Evolutionary conservation across 1,140 invertebrate species (phyloP).

Genomic region (Reticulitermes speratus): DNA sequence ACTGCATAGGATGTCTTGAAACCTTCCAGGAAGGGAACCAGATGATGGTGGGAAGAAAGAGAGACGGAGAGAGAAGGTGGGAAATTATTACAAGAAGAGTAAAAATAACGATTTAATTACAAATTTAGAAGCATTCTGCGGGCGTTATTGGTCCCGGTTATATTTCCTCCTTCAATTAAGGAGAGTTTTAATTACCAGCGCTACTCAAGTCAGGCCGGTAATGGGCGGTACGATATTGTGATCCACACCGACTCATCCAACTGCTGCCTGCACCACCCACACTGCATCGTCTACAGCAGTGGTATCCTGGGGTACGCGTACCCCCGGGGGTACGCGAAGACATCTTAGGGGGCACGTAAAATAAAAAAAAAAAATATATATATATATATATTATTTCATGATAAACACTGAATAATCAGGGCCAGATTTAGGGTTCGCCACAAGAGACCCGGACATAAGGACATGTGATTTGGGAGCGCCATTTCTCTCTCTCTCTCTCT

Average conservation of each 20-base stretch:
- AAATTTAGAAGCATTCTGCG: constrained; percentile 26
- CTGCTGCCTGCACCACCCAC: background rate
- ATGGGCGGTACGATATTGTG: constrained; percentile 20
- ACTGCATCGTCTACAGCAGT: no score
- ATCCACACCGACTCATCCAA: background rate
- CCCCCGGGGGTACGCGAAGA: no score
- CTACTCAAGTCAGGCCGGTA: constrained; percentile 23
- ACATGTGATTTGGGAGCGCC: no score
- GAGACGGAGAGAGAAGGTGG: background rate
- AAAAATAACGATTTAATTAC: constrained; percentile 30
- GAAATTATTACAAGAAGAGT: constrained; percentile 3
- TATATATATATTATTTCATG: no score
- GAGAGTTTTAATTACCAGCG: constrained; percentile 26
- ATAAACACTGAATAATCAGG: no score
- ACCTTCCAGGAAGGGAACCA: background rate
- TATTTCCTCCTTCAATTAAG: constrained; percentile 30
- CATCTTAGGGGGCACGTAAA: no score
- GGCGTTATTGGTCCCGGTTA: constrained; percentile 21
- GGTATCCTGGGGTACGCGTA: no score
- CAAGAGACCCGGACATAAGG: no score
- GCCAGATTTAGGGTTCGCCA: no score
- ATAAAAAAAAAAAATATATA: no score
- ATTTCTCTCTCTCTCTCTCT: no score
- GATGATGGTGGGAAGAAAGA: no score
- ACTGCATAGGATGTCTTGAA: background rate